A percentile compares a stretch with the other conserved stretches of the same genome.
Conservation (phyloP, 2,888 invertebrate genomes). For the Hyalella azteca region DNA sequence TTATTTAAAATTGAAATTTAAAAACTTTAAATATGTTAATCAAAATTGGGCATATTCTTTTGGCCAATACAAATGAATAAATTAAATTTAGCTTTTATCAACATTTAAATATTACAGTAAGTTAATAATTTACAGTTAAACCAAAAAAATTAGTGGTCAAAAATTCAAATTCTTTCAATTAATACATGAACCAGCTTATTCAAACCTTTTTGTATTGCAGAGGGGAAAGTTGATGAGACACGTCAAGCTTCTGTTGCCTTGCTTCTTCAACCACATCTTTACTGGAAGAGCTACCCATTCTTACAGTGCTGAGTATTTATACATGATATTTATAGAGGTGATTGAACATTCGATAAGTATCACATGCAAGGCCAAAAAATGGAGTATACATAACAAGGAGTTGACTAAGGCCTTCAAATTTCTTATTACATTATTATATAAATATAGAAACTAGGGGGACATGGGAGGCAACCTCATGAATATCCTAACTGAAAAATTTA, state of each 20-base stretch:
- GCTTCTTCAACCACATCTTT: slow-evolving; percentile 20
- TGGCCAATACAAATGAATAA: not conserved
- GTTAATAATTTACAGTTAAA: not conserved
- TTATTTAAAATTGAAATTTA: not conserved
- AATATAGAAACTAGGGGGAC: too few species aligned
- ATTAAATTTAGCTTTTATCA: not conserved
- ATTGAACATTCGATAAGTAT: too few species aligned
- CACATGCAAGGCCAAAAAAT: too few species aligned
- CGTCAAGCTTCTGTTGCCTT: not conserved
- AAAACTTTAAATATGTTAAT: not conserved
- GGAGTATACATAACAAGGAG: too few species aligned
- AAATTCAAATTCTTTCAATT: not conserved
- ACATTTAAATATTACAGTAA: not conserved
- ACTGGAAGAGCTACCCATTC: slow-evolving; percentile 1
- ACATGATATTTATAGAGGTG: too few species aligned
- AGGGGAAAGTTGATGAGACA: slow-evolving; percentile 49
- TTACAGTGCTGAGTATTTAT: too few species aligned
- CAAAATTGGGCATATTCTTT: not conserved
- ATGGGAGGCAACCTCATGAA: too few species aligned
- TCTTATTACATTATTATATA: too few species aligned
- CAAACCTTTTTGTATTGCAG: slow-evolving; percentile 50
- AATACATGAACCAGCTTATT: not conserved
- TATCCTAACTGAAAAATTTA: too few species aligned
- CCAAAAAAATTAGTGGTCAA: not conserved
- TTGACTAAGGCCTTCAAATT: too few species aligned